Evolutionary conservation across 2,797 vertebrate genomes (phyloP).

Genomic region (Cephalopachus bancanus): DNA sequence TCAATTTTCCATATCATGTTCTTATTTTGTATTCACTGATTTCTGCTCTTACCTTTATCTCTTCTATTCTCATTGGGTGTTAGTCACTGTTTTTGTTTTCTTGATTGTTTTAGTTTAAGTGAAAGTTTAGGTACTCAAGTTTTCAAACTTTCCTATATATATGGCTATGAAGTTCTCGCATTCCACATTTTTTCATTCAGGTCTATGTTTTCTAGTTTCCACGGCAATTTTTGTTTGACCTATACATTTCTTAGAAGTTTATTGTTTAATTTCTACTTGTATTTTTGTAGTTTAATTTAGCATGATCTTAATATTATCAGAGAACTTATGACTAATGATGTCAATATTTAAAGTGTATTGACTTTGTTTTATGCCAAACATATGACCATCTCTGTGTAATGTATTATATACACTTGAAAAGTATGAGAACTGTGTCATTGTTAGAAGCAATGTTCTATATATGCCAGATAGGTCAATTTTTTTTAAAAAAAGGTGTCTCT

Average conservation of each 20-base stretch:
- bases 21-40: background rate
- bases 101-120: background rate
- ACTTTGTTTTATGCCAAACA: background rate
- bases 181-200: background rate
- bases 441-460: background rate
- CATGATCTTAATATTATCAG: background rate
- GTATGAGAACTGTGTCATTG: background rate
- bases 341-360: background rate
- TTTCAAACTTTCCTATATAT: background rate
- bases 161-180: background rate
- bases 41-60: background rate
- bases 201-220: slow-evolving; percentile 16
- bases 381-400: background rate
- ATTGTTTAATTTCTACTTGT: background rate
- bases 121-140: background rate
- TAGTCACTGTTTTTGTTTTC: background rate
- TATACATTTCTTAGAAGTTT: background rate
- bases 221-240: background rate
- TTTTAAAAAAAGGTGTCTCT: background rate
- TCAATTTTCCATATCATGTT: background rate
- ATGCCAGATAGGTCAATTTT: background rate
- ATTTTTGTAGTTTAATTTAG: slow-evolving; percentile 6
- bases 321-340: background rate
- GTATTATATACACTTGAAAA: background rate
- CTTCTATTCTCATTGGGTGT: background rate